Base-by-base conservation (phyloP, 1,140 invertebrate genomes). In the Drosophila watanabei region DNA sequence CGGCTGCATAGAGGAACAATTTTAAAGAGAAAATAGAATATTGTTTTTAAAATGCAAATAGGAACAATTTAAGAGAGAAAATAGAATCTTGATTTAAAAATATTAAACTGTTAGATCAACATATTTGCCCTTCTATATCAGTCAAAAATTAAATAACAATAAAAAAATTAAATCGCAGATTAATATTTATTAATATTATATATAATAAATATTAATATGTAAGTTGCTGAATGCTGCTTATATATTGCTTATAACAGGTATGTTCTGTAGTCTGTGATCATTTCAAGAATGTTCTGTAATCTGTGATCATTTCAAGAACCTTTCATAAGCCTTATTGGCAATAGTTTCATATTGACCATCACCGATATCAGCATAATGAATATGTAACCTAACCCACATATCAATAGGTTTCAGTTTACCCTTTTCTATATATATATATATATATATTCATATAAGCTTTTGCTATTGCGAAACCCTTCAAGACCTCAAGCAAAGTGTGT, bases 401-500 rank as follows among this genome's bases (percentile, higher is more conserved):
- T 65, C 63, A 32, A n/a, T 13, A 9, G 48, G 24, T 30, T 52
- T 56, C 11, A 46, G 41, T 48, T 51, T 24, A 41, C 28, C 28
- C 24, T 33, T 35, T n/a, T 30, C 14, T 28, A 56, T 57, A 57
- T 8, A 60, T 30, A 18, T 28, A 56, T 57, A 57, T 8, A 60
- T 30, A 18, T 11, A 33, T 24, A 41, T 7, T 5, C 11, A 16
- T 39, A 41, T 28, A 56, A 52, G 30, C n/a, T 6, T 58, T 57
- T 33, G n/a, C 10, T 16, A 51, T 69, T 61, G 57, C 46, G 28
- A 71, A 79, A 78, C 65, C 20, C 7, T 59, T 78, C 28, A 43
- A 77, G 72, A 81, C 51, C 75, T 77, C 75, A 75, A 76, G 61
- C 75, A 76, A 76, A 69, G 51, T 60, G 58, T 60, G 58, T 52